Conservation (phyloP, 2,888 invertebrate species). For the Eugnorisma glareosa region DNA sequence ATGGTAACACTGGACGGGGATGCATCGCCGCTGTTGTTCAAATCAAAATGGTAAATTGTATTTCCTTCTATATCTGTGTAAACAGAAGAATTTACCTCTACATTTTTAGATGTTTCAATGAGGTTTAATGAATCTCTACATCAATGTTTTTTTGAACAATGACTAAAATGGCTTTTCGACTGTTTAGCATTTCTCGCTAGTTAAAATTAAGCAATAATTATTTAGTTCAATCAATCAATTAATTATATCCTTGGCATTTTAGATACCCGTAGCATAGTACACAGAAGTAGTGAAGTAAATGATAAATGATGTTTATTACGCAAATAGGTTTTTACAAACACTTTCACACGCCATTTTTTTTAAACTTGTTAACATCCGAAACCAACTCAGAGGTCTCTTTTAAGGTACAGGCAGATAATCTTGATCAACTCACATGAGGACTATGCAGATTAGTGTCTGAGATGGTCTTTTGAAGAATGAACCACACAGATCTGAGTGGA, state of each 20-base stretch:
- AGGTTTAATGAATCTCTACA: neutral
- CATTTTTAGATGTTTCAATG: neutral
- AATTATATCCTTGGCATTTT: neutral
- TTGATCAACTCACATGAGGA: too few relatives aligned
- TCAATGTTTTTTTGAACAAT: neutral
- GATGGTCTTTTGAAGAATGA: too few relatives aligned
- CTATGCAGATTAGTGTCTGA: too few relatives aligned
- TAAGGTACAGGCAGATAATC: too few relatives aligned
- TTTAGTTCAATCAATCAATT: neutral
- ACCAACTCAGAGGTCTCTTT: too few relatives aligned
- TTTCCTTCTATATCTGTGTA: constrained; percentile 22
- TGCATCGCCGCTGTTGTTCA: constrained; percentile 58
- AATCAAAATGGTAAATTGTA: constrained; percentile 61
- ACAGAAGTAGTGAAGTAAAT: neutral
- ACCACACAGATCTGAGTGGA: too few relatives aligned
- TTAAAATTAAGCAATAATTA: neutral
- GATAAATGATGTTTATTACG: too few relatives aligned
- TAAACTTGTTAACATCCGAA: too few relatives aligned
- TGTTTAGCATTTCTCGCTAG: neutral
- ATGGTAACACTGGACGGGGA: constrained; percentile 56
- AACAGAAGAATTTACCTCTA: constrained; percentile 31
- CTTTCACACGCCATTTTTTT: too few relatives aligned
- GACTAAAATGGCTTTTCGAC: neutral
- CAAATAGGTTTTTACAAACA: too few relatives aligned
- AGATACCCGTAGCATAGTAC: neutral